phyloP scores from a whole-genome alignment of 2,888 invertebrate genomes.

The Plebejus melissa region DNA sequence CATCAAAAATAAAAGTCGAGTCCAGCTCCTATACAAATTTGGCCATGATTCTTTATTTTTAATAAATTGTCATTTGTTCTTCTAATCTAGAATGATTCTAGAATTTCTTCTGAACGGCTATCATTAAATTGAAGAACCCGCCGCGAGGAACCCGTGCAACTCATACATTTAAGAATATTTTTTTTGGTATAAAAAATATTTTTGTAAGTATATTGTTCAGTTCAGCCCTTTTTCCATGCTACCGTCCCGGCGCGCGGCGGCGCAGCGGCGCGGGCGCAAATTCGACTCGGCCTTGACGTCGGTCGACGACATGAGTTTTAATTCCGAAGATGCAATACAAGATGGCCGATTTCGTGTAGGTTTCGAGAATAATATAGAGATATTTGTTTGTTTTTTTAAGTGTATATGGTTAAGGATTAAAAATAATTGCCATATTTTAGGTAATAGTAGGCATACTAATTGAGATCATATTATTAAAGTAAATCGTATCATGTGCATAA shows the following conservation, averaged over 20 bases:
- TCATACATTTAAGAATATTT: background rate
- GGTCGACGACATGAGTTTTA: slow-evolving; percentile 57
- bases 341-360: slow-evolving; percentile 9
- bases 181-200: background rate
- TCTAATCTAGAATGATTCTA: background rate
- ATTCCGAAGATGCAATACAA: slow-evolving; percentile 17
- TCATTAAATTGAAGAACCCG: too few species aligned
- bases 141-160: too few species aligned
- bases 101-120: background rate
- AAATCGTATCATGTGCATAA: too few species aligned
- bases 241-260: slow-evolving; percentile 21
- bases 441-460: too few species aligned
- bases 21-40: too few species aligned
- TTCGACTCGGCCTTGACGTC: slow-evolving; percentile 69
- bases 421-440: too few species aligned
- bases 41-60: too few species aligned
- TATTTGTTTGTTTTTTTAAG: background rate
- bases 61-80: background rate
- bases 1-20: too few species aligned
- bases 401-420: too few species aligned
- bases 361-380: background rate
- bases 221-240: background rate
- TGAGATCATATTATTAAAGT: too few species aligned
- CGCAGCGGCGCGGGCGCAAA: slow-evolving; percentile 42
- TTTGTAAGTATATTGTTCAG: background rate